Evolutionary conservation across 2,888 invertebrate species (phyloP), one percentile per base, ranked within the genome.

Genomic region (Aplocera efformata): DNA sequence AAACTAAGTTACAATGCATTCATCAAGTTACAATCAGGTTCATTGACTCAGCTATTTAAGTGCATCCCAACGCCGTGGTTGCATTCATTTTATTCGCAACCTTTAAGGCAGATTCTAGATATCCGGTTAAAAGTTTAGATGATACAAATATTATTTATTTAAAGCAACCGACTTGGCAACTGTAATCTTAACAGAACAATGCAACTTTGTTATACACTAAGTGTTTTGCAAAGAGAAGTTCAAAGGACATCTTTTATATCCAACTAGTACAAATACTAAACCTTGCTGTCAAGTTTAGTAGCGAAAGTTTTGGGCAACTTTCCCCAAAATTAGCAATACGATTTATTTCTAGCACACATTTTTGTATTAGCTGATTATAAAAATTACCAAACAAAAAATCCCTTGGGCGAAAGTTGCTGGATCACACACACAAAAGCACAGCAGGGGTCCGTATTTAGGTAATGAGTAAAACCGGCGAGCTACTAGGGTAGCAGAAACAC

Each of bases 21-120:
- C 59, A 63, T 69, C 60, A 70, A 64, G 81, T 79, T 79, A 78
- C 61, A 60, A 63, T 69, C 59, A 71, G 65, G 83, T 81, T 83
- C 82, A 76, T 73, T 66, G 77, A 76, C 79, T 67, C 61, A 42
- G 58, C 63, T 72, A 72, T 75, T 73, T 70, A 67, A 69, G 67
- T 69, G 63, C 55, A 57, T 41, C 50, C 56, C 58, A 61, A 67
- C 67, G 66, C 65, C 61, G 72, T 48, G 57, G 59, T 60, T 67
- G 63, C 62, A 65, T 66, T 73, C 68, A 69, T 70, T 69, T 58
- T 68, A 66, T 67, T 60, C 53, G 61, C 66, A 72, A 72, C 66
- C 64, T 70, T 61, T 43, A 58, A 58, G 50, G 53, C 50, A 53
- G 34, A 29, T 27, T 34, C 39, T 31, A 41, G 36, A 32, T 33